Percentiles rank a stretch among this genome's conserved stretches.
Evolutionary conservation across 2,113 vertebrate genomes (phyloP).

Genomic region (Saguinus imperator): DNA sequence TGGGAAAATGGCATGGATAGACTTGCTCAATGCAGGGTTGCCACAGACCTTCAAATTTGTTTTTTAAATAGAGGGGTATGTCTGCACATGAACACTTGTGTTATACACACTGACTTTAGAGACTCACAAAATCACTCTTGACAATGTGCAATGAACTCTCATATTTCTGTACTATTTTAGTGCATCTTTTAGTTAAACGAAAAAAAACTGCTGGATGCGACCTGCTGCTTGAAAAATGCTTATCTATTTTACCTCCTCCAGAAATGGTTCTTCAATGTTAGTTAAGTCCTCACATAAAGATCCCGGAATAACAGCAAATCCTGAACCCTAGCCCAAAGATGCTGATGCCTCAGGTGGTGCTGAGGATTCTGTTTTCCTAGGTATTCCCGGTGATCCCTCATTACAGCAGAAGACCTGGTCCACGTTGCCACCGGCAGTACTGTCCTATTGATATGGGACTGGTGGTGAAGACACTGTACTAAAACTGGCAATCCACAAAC

Average conservation of each 20-base stretch:
- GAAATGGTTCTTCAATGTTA: neutral
- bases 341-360: neutral
- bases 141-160: neutral
- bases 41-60: neutral
- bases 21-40: neutral
- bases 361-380: too few species aligned
- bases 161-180: neutral
- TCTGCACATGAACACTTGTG: neutral
- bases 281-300: neutral
- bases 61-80: neutral
- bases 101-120: neutral
- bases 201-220: neutral
- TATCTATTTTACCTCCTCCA: neutral
- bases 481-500: neutral
- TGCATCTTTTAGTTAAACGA: neutral
- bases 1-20: neutral
- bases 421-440: accelerated
- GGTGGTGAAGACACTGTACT: neutral
- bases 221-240: neutral
- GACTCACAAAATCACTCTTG: neutral
- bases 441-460: neutral
- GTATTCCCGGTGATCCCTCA: neutral
- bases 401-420: neutral
- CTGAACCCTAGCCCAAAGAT: neutral
- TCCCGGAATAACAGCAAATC: too few species aligned